Base-by-base conservation (phyloP, 2,888 invertebrate species). In the Drosophila eohydei region DNA sequence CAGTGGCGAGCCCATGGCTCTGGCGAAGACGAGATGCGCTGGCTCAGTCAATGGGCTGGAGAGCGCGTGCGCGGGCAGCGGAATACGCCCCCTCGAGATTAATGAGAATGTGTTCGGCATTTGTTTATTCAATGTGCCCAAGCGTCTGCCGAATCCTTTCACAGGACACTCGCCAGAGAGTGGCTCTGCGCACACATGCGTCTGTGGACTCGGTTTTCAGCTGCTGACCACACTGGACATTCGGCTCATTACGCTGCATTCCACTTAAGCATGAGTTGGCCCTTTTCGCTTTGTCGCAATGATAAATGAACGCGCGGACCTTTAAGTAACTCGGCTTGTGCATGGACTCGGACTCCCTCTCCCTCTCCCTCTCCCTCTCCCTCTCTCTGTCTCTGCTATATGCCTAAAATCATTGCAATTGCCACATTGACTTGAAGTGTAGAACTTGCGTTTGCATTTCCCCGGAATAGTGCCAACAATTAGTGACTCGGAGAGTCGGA, bases 51-150 rank as follows among this genome's bases (percentile, higher is more conserved):
- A 71, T 36, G 57, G 9, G 54, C 16, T 61, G 52, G 26, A 58
- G 58, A 64, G 81, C 80, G 87, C 82, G 84, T 72, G 74, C 81
- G 79, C 71, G 55, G 32, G 41, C 55, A 41, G 55, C 41, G 78
- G 77, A 81, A 80, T 74, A 89, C 88, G 89, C 90, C 91, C 89
- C 90, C 90, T 88, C 77, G 77, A 89, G 86, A 90, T 90, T 84
- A 90, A 85, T 89, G 83, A 86, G 89, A 58, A 81, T 88, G 52
- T 60, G 52, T 72, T 65, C 75, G 59, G 52, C 75, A 66, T 71
- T 83, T 83, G 83, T 88, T 88, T 88, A 80, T 75, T 88, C 66
- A 62, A 55, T 63, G 59, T 65, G 76, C 65, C 59, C 56, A 40
- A 41, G 34, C 16, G 50, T 59, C 36, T 6, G 12, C 60, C 48